Evolutionary conservation across 2,113 vertebrate species (phyloP).

Genomic region (Microcebus jonahi): DNA sequence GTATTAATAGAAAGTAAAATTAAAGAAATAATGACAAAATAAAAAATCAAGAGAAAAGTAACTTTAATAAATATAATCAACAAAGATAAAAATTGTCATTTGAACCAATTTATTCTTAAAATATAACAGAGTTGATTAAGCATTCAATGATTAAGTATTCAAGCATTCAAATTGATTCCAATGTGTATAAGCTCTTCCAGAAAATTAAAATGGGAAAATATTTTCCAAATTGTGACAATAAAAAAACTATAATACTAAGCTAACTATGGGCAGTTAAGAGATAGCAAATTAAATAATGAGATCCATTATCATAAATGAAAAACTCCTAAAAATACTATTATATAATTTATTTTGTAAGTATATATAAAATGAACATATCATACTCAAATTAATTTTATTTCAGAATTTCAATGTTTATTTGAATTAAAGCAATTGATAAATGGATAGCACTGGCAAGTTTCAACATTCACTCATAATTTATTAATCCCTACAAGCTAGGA

Average conservation of each 20-base stretch:
- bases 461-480: background rate
- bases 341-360: background rate
- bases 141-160: background rate
- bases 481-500: background rate
- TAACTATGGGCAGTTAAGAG: background rate
- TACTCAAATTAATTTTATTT: background rate
- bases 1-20: background rate
- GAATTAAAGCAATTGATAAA: background rate
- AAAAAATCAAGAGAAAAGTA: background rate
- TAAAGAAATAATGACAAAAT: background rate
- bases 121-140: background rate
- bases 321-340: background rate
- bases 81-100: background rate
- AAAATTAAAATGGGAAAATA: background rate
- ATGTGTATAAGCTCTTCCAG: background rate
- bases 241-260: background rate
- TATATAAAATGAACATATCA: background rate
- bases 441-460: background rate
- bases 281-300: background rate
- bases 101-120: background rate
- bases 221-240: background rate
- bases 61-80: background rate
- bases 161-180: background rate
- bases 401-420: background rate
- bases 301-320: background rate